Evolutionary conservation across 2,113 vertebrate genomes (phyloP).

Genomic region (Microcebus murinus): DNA sequence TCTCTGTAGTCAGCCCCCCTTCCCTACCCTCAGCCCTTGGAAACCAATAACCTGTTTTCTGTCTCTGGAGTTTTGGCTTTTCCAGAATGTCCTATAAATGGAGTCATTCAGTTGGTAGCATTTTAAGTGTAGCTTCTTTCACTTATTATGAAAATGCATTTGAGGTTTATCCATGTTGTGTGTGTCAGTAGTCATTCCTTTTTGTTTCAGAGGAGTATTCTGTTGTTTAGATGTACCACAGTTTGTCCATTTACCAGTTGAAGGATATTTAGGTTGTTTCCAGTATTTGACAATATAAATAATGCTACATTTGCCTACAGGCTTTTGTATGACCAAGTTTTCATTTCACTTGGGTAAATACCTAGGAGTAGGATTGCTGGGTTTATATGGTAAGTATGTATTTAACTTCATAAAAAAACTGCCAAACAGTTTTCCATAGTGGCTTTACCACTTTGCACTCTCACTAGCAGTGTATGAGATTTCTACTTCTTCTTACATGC

Average conservation of each 20-base stretch:
- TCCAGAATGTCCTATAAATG: neutral
- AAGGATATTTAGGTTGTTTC: neutral
- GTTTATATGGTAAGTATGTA: neutral
- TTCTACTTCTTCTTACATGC: neutral
- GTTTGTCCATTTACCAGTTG: neutral
- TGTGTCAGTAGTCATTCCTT: neutral
- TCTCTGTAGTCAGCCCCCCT: neutral
- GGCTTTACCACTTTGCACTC: neutral
- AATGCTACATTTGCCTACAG: neutral
- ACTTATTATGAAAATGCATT: accelerated
- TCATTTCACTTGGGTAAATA: neutral
- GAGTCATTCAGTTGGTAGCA: neutral
- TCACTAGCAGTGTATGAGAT: neutral
- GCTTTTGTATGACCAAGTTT: neutral
- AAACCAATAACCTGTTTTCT: neutral
- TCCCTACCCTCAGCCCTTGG: neutral
- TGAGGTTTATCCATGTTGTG: neutral
- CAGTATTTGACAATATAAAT: neutral
- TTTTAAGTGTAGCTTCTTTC: neutral
- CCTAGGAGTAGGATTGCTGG: neutral
- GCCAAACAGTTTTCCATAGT: neutral
- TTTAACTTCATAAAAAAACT: neutral
- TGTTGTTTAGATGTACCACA: accelerated
- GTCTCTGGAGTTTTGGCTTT: neutral
- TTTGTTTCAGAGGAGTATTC: neutral